Conservation (phyloP, 2,113 vertebrate species). For the Lota lota region DNA sequence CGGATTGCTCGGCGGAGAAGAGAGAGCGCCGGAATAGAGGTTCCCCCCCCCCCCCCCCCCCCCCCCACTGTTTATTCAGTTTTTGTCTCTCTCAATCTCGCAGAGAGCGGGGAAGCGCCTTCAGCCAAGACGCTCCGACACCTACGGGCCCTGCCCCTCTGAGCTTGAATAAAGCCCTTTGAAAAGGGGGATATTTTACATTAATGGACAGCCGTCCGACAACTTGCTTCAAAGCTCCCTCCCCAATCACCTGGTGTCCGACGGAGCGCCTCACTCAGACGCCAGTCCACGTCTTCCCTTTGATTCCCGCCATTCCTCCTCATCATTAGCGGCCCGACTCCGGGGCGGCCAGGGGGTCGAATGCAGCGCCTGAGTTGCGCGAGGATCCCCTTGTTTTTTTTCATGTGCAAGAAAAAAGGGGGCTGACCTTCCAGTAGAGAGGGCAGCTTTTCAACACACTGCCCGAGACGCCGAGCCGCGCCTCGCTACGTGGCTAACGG, state of each 20-base stretch:
- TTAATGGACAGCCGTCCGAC: conserved; percentile 77
- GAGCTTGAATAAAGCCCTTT: conserved; percentile 73
- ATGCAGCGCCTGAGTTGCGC: conserved; percentile 20
- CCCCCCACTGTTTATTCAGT: neutral
- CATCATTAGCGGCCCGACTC: conserved; percentile 75
- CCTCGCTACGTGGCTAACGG: conserved; percentile 43
- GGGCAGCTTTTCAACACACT: conserved; percentile 66
- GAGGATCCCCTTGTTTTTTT: conserved; percentile 45
- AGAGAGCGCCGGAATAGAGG: too few relatives aligned
- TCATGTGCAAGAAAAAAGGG: conserved; percentile 63
- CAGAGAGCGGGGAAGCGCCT: conserved; percentile 58
- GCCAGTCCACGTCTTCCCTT: conserved; percentile 65
- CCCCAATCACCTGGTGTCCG: conserved; percentile 72
- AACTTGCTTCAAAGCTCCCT: conserved; percentile 76
- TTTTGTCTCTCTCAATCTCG: conserved; percentile 29
- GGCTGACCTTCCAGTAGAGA: conserved; percentile 64
- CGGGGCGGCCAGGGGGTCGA: conserved; percentile 39
- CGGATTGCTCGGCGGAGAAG: too few relatives aligned
- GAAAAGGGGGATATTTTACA: conserved; percentile 76
- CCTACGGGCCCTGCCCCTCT: conserved; percentile 59
- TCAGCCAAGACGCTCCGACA: conserved; percentile 60
- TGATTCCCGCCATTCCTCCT: conserved; percentile 73
- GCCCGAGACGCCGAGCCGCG: conserved; percentile 53
- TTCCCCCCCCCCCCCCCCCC: too few relatives aligned
- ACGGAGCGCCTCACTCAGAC: conserved; percentile 59